These are phyloP conservation scores for Sigmodon hispidus DNA, from an alignment of 2,113 vertebrate species.

Conservation along the genomic window DNA sequence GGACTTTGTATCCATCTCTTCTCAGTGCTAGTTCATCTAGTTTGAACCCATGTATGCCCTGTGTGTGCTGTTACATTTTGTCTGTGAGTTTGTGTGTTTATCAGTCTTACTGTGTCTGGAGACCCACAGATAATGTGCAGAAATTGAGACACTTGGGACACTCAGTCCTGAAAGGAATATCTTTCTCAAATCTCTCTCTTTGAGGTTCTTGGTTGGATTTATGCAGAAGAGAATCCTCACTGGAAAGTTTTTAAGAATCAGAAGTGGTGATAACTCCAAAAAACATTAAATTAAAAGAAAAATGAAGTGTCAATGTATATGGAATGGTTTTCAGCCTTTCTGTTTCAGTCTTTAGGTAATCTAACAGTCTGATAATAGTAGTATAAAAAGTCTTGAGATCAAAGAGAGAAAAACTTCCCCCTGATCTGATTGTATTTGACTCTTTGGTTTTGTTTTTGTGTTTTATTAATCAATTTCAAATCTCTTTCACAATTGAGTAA, in stretches of 20 bases:
- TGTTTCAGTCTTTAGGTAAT: neutral
- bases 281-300: neutral
- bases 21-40: neutral
- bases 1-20: neutral
- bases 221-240: neutral
- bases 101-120: neutral
- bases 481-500: neutral
- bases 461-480: neutral
- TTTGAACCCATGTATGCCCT: neutral
- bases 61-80: too few relatives aligned
- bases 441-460: neutral
- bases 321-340: neutral
- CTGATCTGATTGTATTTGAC: neutral
- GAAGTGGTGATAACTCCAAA: neutral
- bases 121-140: neutral
- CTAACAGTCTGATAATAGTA: neutral
- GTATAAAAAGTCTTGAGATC: slow-evolving; percentile 15
- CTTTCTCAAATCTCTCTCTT: neutral
- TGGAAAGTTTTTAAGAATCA: neutral
- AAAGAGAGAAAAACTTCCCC: neutral
- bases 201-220: neutral
- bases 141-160: neutral
- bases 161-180: neutral
- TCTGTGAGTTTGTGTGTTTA: neutral
- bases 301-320: neutral